Base-by-base conservation (phyloP, 23 tunicate genomes). In the Halocynthia aurantium region DNA sequence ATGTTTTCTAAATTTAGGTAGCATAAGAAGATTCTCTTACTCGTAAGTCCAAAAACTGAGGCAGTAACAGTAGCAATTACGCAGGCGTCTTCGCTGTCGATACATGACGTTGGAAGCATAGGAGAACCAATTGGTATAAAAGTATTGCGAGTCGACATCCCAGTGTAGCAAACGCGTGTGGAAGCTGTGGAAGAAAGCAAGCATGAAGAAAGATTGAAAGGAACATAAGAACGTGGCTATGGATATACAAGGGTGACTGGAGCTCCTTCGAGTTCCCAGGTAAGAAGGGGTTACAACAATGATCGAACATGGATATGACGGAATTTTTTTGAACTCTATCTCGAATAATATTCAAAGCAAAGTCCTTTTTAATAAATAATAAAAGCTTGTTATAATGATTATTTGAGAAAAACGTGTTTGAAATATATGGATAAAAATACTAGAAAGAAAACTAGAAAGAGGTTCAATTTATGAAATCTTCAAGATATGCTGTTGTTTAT, bases 101-200 rank as follows among this genome's bases (percentile, higher is more conserved):
- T 51, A 65, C 86, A 83, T 21, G 86, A 18, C 44, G 86, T 62
- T 63, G 55, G 22, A 19, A 83, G 81, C 57, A 83, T 50, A 7
- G 56, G 9, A n/a, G 75, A 51, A 19, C 20, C 63, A 7, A 53
- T 65, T 8, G 80, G 75, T 40, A 51, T 57, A 44, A n/a, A 67
- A 21, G 74, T 58, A 8, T 19, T 52, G 21, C 80, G 80, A 0
- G 80, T 52, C 6, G 86, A 83, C 13, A 74, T 70, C 0, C 86
- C 86, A 13, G 74, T 62, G 55, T 75, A 75, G 54, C 86, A 83
- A 50, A 57, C 50, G 31, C 62, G 55, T 8, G 52, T 22, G 7
- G 83, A 51, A 5, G 15, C 83, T 77, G 75, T 9, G 61, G 2
- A 72, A 12, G 15, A 72, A 67, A n/a, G n/a, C n/a, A 60, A 60